Evolutionary conservation across 2,888 invertebrate genomes (phyloP).

Genomic region (Cosmorhoe ocellata): DNA sequence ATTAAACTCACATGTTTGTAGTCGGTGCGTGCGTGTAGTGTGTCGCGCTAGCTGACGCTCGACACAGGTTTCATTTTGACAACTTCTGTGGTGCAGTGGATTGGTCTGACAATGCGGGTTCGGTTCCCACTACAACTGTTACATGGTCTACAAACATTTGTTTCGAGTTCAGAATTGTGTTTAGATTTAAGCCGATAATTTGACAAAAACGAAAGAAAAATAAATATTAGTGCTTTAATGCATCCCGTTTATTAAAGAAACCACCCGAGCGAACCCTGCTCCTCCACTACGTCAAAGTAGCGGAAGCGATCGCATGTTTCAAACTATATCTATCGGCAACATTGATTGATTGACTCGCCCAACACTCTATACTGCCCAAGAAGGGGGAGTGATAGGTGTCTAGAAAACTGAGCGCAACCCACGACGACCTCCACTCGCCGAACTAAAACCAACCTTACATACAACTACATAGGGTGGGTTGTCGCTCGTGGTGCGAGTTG

Average conservation of each 20-base stretch:
- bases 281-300: not conserved
- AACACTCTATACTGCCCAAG: conserved; percentile 8
- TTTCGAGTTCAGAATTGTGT: too few species aligned
- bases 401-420: conserved; percentile 37
- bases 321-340: conserved; percentile 19
- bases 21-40: not conserved
- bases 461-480: not conserved
- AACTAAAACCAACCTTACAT: conserved; percentile 7
- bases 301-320: conserved; percentile 18
- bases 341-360: conserved; percentile 32
- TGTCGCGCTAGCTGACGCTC: not conserved
- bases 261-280: conserved; percentile 1
- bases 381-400: conserved; percentile 30
- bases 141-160: too few species aligned
- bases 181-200: too few species aligned
- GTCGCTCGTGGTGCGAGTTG: not conserved
- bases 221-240: not conserved
- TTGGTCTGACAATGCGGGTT: too few species aligned
- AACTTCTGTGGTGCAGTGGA: too few species aligned
- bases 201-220: too few species aligned
- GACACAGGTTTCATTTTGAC: too few species aligned
- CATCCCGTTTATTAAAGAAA: not conserved
- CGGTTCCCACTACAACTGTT: too few species aligned
- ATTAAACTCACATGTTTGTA: not conserved
- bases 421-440: conserved; percentile 13